phyloP scores from a whole-genome alignment of 2,797 vertebrate genomes.

The Malacoraja senta region DNA sequence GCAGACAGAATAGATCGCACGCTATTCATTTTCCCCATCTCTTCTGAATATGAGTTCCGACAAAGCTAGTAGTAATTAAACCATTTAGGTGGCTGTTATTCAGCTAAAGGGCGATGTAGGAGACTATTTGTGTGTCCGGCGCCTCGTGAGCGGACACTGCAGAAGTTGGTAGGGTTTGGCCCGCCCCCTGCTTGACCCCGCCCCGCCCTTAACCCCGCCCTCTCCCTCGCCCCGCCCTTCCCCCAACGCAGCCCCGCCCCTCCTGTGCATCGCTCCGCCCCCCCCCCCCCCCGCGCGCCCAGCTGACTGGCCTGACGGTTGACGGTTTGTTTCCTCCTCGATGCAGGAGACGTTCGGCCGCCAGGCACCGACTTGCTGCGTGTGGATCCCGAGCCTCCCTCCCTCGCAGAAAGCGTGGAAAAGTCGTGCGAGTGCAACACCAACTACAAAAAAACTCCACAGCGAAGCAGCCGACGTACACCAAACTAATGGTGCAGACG shows the following conservation, averaged over 20 bases:
- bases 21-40: background rate
- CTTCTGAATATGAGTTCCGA: no score
- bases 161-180: conserved; percentile 38
- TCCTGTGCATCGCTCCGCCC: background rate
- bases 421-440: no score
- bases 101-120: background rate
- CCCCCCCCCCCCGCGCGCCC: background rate
- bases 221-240: no score
- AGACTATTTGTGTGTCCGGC: background rate
- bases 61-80: background rate
- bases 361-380: conserved; percentile 15
- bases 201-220: no score
- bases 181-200: conserved; percentile 39
- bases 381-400: conserved; percentile 12
- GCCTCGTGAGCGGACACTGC: background rate
- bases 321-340: conserved; percentile 39
- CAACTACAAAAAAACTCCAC: background rate
- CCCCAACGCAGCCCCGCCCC: background rate
- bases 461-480: background rate
- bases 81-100: background rate
- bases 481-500: conserved; percentile 43
- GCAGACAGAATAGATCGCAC: background rate
- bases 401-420: no score
- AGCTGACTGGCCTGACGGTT: conserved; percentile 52
- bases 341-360: conserved; percentile 16